Conservation (phyloP, 2,888 invertebrate species). For the Cataglyphis albicans region DNA sequence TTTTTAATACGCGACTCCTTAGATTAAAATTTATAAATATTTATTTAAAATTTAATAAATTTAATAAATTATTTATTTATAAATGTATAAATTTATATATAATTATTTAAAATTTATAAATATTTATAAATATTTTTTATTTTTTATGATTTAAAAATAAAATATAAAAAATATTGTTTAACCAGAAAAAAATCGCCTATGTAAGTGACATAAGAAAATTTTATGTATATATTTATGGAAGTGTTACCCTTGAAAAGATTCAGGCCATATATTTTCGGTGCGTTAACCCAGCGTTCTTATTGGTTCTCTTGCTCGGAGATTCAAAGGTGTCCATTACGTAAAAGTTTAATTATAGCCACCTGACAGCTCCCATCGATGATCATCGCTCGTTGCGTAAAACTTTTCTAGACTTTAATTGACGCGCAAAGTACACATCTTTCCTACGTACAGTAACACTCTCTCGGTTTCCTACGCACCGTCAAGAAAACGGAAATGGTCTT, state of each 20-base stretch:
- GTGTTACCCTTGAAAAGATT: slow-evolving; percentile 17
- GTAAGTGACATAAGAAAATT: not conserved
- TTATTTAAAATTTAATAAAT: too few species aligned
- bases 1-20: not conserved
- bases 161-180: not conserved
- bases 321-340: slow-evolving; percentile 62
- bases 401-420: slow-evolving; percentile 34
- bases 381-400: slow-evolving; percentile 64
- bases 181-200: not conserved
- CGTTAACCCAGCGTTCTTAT: slow-evolving; percentile 14
- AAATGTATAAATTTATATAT: too few species aligned
- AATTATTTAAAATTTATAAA: too few species aligned
- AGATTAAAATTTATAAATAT: too few species aligned
- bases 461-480: slow-evolving; percentile 1
- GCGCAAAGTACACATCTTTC: slow-evolving; percentile 7
- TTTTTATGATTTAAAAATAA: not conserved
- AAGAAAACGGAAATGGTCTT: slow-evolving; percentile 58
- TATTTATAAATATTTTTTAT: not conserved
- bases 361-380: slow-evolving; percentile 44
- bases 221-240: not conserved
- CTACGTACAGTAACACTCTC: not conserved
- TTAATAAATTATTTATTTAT: too few species aligned
- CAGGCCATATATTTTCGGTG: slow-evolving; percentile 19
- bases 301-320: slow-evolving; percentile 13
- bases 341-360: slow-evolving; percentile 70